A percentile compares a stretch with the other conserved stretches of the same genome.
Evolutionary conservation across 2,113 vertebrate genomes (phyloP).

Genomic region (Apus apus): DNA sequence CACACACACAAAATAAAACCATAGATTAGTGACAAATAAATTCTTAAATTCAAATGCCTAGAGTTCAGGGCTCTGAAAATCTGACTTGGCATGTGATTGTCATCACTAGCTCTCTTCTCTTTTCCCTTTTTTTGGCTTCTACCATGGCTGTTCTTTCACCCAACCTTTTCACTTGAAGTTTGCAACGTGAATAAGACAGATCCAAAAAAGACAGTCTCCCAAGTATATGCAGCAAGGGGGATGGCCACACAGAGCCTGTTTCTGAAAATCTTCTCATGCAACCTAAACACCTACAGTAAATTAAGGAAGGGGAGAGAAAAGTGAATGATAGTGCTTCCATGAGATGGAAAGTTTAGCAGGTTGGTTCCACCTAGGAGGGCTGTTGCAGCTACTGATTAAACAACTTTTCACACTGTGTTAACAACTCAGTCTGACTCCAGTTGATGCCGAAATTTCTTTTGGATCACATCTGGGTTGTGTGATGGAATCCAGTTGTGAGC

Average conservation of each 20-base stretch:
- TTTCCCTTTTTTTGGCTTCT: neutral
- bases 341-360: neutral
- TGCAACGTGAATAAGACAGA: neutral
- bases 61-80: neutral
- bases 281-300: neutral
- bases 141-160: neutral
- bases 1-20: neutral
- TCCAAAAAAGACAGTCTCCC: neutral
- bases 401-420: conserved; percentile 1
- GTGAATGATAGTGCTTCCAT: neutral
- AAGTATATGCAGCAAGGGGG: neutral
- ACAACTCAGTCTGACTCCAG: neutral
- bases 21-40: neutral
- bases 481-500: neutral
- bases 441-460: neutral
- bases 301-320: neutral
- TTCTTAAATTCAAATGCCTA: neutral
- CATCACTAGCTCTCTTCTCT: neutral
- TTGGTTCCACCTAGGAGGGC: neutral
- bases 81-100: neutral
- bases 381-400: conserved; percentile 6
- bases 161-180: neutral
- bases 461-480: neutral
- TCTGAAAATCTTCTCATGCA: neutral
- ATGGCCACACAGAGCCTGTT: neutral